Evolutionary conservation across 2,888 invertebrate genomes (phyloP).

Genomic region (Luffia ferchaultella): DNA sequence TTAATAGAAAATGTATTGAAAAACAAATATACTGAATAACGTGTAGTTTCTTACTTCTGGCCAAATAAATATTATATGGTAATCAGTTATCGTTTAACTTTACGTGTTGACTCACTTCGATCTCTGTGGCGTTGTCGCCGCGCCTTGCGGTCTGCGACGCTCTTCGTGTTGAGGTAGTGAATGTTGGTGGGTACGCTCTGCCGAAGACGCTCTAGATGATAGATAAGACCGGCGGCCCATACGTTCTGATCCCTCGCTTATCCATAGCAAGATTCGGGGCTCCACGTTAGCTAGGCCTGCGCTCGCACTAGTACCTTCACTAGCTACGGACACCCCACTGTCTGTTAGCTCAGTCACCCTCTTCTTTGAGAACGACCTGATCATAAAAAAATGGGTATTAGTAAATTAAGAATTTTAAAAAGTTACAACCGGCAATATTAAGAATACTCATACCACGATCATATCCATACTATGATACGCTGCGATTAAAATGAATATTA

Average conservation of each 20-base stretch:
- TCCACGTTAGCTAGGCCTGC: constrained; percentile 24
- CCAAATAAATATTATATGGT: too few relatives aligned
- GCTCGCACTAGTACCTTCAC: constrained; percentile 55
- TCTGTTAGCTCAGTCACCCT: constrained; percentile 77
- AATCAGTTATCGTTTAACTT: too few relatives aligned
- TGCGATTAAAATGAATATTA: too few relatives aligned
- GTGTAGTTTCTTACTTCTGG: too few relatives aligned
- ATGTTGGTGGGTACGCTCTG: constrained; percentile 22
- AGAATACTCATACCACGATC: too few relatives aligned
- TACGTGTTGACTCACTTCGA: background rate
- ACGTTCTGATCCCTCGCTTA: constrained; percentile 36
- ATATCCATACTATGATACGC: too few relatives aligned
- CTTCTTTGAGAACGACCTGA: constrained; percentile 71
- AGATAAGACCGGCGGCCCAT: constrained; percentile 19
- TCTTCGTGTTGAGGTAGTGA: constrained; percentile 54
- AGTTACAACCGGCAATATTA: too few relatives aligned
- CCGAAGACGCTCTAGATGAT: constrained; percentile 19
- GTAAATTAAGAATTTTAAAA: too few relatives aligned
- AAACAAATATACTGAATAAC: too few relatives aligned
- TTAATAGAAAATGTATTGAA: too few relatives aligned
- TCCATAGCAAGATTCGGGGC: constrained; percentile 49
- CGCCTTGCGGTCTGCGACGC: constrained; percentile 26
- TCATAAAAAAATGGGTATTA: constrained; percentile 1
- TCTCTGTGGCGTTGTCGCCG: background rate
- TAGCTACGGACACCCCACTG: constrained; percentile 81